Conservation (phyloP, 2,113 vertebrate species). For the Pygoscelis antarcticus region DNA sequence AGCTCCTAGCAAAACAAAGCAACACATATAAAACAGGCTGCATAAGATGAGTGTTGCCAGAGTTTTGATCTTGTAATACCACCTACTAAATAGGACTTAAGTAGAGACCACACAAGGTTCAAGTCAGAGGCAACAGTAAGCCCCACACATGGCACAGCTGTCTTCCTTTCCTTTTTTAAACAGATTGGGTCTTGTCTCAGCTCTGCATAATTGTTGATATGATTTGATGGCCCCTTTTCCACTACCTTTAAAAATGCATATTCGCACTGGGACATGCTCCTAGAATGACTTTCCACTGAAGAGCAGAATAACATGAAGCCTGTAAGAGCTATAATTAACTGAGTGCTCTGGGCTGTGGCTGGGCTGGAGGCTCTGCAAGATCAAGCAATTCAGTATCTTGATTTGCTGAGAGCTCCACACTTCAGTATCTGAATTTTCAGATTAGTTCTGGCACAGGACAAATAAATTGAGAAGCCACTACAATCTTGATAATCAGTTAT, state of each 20-base stretch:
- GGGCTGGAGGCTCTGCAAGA: not conserved
- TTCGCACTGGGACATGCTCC: not conserved
- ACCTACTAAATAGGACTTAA: not conserved
- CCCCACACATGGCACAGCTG: not conserved
- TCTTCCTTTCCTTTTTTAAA: not conserved
- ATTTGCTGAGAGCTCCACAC: not conserved
- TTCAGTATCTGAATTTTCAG: not conserved
- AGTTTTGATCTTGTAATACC: not conserved
- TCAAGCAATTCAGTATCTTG: not conserved
- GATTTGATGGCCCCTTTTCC: not conserved
- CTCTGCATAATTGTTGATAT: not conserved
- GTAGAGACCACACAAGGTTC: conserved; percentile 3
- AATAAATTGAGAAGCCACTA: not conserved
- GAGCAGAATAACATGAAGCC: not conserved
- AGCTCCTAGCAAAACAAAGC: not conserved
- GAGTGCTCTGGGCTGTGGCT: not conserved
- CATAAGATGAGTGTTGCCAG: not conserved
- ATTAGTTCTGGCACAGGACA: not conserved
- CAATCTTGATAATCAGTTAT: not conserved
- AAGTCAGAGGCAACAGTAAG: not conserved
- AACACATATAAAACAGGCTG: not conserved
- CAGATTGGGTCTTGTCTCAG: not conserved
- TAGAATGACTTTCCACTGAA: not conserved
- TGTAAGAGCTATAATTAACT: not conserved
- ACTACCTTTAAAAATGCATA: not conserved